Conservation (phyloP, 2,888 invertebrate genomes). For the Mimumesa dahlbomi region DNA sequence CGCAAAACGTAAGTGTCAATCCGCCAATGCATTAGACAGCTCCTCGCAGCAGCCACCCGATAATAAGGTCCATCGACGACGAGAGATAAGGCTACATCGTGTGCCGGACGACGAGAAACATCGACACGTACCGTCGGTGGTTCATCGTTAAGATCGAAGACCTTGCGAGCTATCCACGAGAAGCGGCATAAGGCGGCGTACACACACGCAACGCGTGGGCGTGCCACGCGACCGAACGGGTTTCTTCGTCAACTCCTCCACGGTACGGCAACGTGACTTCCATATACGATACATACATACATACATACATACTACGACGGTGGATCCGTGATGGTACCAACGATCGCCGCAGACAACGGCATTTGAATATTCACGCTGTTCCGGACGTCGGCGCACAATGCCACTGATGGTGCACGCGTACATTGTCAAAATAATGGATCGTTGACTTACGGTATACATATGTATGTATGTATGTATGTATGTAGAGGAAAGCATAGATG, state of each 20-base stretch:
- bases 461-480: too few species aligned
- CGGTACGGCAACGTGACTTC: conserved; percentile 56
- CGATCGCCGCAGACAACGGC: conserved; percentile 39
- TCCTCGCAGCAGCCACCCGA: conserved; percentile 30
- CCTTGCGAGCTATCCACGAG: conserved; percentile 46
- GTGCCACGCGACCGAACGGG: conserved; percentile 80
- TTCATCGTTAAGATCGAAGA: conserved; percentile 58
- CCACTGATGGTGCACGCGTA: conserved; percentile 33
- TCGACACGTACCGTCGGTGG: conserved; percentile 50
- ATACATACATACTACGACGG: too few species aligned
- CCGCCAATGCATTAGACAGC: conserved; percentile 44
- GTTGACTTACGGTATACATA: neutral
- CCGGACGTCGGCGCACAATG: conserved; percentile 35
- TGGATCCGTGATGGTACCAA: conserved; percentile 40
- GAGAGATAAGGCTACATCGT: conserved; percentile 37
- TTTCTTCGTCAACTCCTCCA: conserved; percentile 59
- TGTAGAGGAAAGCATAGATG: too few species aligned
- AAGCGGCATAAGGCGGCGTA: conserved; percentile 24
- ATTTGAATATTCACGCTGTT: conserved; percentile 61
- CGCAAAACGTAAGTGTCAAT: conserved; percentile 41
- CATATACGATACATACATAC: conserved; percentile 41
- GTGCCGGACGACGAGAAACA: conserved; percentile 34
- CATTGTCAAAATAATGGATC: conserved; percentile 43
- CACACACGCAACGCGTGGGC: conserved; percentile 75
- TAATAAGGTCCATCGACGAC: conserved; percentile 50